These are phyloP conservation scores for Porites rus DNA, from an alignment of 92 coral and sea anemone genomes.

Conservation along the genomic window DNA sequence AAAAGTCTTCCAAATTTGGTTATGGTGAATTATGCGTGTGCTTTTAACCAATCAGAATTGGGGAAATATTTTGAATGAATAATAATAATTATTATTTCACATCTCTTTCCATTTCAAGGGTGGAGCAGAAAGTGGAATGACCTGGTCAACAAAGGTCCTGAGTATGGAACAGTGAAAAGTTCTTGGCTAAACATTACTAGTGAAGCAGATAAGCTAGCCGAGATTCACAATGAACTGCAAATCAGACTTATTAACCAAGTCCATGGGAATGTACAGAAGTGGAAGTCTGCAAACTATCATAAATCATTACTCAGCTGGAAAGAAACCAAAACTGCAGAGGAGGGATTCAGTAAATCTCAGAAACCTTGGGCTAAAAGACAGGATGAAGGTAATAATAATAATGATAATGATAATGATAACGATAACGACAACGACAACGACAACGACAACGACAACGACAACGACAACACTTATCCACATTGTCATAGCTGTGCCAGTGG, in stretches of 20 bases:
- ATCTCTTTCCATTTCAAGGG: constrained; percentile 46
- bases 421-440: too few species aligned
- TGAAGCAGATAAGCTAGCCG: constrained; percentile 90
- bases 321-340: constrained; percentile 90
- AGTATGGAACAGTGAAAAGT: constrained; percentile 82
- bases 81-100: too few species aligned
- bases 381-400: constrained; percentile 69
- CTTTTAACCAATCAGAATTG: too few species aligned
- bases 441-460: too few species aligned
- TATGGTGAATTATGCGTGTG: too few species aligned
- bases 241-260: constrained; percentile 66
- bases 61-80: too few species aligned
- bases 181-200: constrained; percentile 75
- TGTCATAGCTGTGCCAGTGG: too few species aligned
- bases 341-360: constrained; percentile 87
- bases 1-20: too few species aligned
- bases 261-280: constrained; percentile 70
- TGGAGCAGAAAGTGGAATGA: constrained; percentile 96
- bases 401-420: too few species aligned
- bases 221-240: constrained; percentile 80
- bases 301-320: constrained; percentile 91
- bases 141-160: constrained; percentile 72
- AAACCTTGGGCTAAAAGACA: constrained; percentile 89
- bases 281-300: constrained; percentile 91
- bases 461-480: too few species aligned